Conservation (phyloP, 2,113 vertebrate species). For the Pelodiscus sinensis region DNA sequence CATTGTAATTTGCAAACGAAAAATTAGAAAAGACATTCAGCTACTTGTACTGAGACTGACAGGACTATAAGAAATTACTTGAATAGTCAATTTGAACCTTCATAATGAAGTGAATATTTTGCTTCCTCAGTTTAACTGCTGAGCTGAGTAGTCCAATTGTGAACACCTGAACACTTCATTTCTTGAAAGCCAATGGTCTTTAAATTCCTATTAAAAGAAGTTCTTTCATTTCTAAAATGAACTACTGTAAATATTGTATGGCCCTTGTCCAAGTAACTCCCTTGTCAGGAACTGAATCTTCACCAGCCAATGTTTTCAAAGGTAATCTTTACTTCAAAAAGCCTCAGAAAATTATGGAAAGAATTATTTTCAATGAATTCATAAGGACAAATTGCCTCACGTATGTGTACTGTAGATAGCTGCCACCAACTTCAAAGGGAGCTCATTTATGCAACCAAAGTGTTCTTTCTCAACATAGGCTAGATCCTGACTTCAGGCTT, state of each 20-base stretch:
- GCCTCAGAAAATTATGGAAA: fast-evolving
- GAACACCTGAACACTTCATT: fast-evolving
- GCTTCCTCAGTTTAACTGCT: not conserved
- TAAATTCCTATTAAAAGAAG: not conserved
- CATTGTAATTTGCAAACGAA: not conserved
- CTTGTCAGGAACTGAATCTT: not conserved
- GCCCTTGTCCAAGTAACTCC: not conserved
- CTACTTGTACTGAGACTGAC: not conserved
- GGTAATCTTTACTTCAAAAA: not conserved
- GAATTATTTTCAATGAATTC: fast-evolving
- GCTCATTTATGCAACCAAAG: fast-evolving
- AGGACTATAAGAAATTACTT: not conserved
- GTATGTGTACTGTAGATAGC: not conserved
- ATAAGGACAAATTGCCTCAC: not conserved
- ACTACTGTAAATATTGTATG: fast-evolving
- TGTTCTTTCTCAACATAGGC: too few species aligned
- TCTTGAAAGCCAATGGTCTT: not conserved
- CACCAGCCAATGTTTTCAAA: not conserved
- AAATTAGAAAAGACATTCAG: not conserved
- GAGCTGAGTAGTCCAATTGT: not conserved
- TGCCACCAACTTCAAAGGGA: fast-evolving
- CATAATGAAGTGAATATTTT: not conserved
- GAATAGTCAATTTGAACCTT: not conserved
- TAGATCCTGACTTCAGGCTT: too few species aligned
- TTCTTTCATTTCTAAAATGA: not conserved